These are phyloP conservation scores for Microtus pennsylvanicus DNA, from an alignment of 2,113 vertebrate genomes.

Conservation along the genomic window DNA sequence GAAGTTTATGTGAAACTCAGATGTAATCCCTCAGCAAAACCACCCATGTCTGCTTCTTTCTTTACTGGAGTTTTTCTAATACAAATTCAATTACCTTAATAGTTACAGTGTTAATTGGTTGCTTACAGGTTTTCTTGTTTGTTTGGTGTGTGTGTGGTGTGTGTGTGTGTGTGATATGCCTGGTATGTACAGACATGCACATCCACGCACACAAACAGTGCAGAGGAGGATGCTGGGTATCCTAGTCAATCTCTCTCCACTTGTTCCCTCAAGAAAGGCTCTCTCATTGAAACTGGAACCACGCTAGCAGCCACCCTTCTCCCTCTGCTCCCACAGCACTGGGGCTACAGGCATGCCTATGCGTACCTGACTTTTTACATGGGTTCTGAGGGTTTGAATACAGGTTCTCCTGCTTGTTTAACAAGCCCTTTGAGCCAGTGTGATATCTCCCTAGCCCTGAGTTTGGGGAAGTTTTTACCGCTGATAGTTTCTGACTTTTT, in stretches of 20 bases:
- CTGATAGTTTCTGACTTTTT: not conserved
- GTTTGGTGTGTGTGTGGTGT: not conserved
- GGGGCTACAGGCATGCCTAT: not conserved
- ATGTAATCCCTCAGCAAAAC: not conserved
- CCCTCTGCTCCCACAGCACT: not conserved
- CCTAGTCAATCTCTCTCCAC: not conserved
- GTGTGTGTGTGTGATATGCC: not conserved
- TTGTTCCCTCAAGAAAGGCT: not conserved
- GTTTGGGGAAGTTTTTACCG: not conserved
- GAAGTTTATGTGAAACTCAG: not conserved
- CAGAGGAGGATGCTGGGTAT: not conserved
- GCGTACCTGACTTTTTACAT: not conserved
- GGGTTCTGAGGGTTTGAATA: not conserved
- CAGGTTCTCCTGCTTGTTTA: not conserved
- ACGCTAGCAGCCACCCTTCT: too few species aligned
- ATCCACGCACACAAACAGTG: not conserved
- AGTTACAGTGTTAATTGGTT: not conserved
- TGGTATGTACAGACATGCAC: not conserved
- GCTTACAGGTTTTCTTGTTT: not conserved
- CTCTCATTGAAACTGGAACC: not conserved
- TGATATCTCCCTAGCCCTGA: not conserved
- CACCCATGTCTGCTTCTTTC: not conserved
- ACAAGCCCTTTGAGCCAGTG: not conserved
- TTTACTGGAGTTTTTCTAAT: not conserved
- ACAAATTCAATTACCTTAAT: not conserved